Evolutionary conservation across 53 echinoderm and acorn worm species (phyloP).

Genomic region (Echinometra lucunter): DNA sequence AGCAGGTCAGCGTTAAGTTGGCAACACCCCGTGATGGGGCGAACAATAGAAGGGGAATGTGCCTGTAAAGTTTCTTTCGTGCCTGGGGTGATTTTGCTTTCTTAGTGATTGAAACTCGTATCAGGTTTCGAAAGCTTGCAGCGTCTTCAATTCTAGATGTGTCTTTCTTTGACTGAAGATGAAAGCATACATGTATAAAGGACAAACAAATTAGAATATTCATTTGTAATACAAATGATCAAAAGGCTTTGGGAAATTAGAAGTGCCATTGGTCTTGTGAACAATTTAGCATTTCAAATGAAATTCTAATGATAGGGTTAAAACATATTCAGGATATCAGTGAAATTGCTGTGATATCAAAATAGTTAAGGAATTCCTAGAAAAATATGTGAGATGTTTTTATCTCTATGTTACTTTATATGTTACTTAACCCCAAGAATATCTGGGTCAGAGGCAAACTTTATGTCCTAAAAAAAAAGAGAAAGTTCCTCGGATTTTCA

Average conservation of each 20-base stretch:
- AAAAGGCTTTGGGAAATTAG: neutral
- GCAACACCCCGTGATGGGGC: neutral
- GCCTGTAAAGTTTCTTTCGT: neutral
- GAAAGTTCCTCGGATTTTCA: too few species aligned
- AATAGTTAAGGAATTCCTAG: too few species aligned
- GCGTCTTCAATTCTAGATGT: neutral
- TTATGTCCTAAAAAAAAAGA: too few species aligned
- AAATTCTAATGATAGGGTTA: too few species aligned
- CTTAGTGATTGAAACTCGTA: neutral
- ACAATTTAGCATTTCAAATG: neutral
- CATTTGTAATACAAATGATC: neutral
- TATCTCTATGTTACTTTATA: too few species aligned
- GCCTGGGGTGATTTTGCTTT: neutral
- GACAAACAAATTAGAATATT: neutral
- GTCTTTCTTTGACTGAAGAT: neutral
- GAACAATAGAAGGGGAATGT: neutral
- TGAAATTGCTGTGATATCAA: too few species aligned
- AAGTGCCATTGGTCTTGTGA: neutral
- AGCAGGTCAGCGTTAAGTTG: neutral
- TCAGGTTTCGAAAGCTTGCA: neutral
- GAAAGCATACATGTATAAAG: neutral
- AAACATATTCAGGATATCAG: too few species aligned
- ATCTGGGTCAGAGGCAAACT: too few species aligned
- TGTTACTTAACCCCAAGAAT: too few species aligned
- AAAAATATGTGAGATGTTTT: too few species aligned